These are phyloP conservation scores for Alexandromys fortis DNA, from an alignment of 2,113 vertebrate genomes.

Conservation along the genomic window DNA sequence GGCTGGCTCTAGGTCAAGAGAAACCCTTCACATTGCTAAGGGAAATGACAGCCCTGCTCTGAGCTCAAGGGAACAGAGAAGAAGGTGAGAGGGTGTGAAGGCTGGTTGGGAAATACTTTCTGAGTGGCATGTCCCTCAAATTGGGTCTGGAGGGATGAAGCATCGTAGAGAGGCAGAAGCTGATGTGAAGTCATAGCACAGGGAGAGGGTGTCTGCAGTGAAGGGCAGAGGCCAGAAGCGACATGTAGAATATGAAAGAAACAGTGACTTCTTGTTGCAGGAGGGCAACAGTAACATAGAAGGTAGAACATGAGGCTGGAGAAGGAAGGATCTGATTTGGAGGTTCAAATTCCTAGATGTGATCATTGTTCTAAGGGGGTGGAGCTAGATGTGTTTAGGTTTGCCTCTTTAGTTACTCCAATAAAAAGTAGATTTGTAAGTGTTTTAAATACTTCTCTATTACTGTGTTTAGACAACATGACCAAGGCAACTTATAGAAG, in stretches of 20 bases:
- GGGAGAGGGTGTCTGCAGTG: too few relatives aligned
- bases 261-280: background rate
- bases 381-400: background rate
- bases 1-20: background rate
- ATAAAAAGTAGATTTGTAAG: background rate
- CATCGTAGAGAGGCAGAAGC: too few relatives aligned
- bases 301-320: background rate
- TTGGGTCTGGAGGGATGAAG: background rate
- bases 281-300: background rate
- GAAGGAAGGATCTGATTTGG: background rate
- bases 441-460: background rate
- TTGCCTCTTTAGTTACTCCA: background rate
- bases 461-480: background rate
- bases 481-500: background rate
- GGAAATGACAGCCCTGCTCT: background rate
- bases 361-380: background rate
- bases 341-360: background rate
- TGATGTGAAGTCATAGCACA: background rate
- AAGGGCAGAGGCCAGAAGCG: background rate
- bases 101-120: background rate
- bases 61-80: background rate
- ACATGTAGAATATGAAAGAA: background rate
- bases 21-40: background rate
- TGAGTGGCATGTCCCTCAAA: background rate
- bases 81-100: background rate